Evolutionary conservation across 2,113 vertebrate genomes (phyloP), one percentile per base, ranked within the genome.

Genomic region (Pedionomus torquatus): DNA sequence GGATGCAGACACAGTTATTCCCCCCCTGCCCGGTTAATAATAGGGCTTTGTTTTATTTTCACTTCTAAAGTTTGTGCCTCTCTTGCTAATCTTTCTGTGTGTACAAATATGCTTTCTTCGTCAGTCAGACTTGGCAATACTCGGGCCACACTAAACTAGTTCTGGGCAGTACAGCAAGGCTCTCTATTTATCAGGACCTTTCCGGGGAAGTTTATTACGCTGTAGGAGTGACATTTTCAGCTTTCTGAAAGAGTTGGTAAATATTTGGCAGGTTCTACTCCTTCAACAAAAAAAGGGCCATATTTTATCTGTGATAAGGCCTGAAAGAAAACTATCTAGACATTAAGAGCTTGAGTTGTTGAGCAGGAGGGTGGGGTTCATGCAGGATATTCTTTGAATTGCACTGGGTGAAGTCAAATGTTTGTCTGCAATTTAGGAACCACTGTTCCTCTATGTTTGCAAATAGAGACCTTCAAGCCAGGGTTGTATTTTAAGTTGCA

Each of bases 261-360:
- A 98, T 98, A 97, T 98, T 98, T 98, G 98, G 96, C 90, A 75
- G 85, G 87, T 95, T 90, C 96, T 90, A 39, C 83, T 95, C 74
- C 87, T 95, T 93, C 52, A 69, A 41, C 43, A 63, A 89, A 72
- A 91, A 74, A 80, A 57, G 3, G 58, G 12, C 39, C 80, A 66
- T 86, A 93, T 89, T 77, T 96, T 94, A 94, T 83, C 55, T 79
- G 90, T 94, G 91, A 95, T 94, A 96, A 95, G 91, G 84, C 71
- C 33, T 85, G 85, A 96, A 97, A 97, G 96, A 97, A 93, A 96
- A 91, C 86, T 94, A 54, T 96, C 91, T 93, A 58, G 74, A 86
- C 88, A 93, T 66, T 82, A 58, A 95, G 78, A 65, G 74, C 66
- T 95, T 35, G 18, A 69, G 80, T 64, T 85, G 83, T 64, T 85